Base-by-base conservation (phyloP, 2,113 vertebrate genomes). In the Hemichromis elongatus region DNA sequence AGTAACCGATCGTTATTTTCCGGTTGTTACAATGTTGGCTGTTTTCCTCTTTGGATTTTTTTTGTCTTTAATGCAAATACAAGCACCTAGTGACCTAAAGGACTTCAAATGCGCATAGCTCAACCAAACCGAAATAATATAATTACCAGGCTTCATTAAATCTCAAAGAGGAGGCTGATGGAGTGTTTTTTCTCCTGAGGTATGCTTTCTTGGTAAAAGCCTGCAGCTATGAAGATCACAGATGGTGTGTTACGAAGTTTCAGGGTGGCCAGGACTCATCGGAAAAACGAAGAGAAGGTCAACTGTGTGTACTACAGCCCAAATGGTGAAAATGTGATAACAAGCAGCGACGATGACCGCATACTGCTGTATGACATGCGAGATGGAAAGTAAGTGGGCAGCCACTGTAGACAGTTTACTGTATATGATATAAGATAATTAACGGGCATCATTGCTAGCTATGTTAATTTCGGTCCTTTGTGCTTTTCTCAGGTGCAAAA, bases 241-340 rank as follows among this genome's bases (percentile, higher is more conserved):
- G 99, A 99, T 93, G 96, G 97, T 90, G 97, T 98, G 92, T 92
- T 99, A 81, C 95, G 99, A 93, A 99, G 97, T 94, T 99, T 99
- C 94, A 97, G 98, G 90, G 98, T 99, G 80, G 98, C 98, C 8
- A 97, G 99, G 95, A 98, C 97, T 7, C 99, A 98, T 85, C 96
- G 97, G 35, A 96, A 98, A 81, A 98, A 99, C 89, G 96, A 97
- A 10, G 96, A 98, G 88, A 99, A 98, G 91, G 97, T 99, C 40
- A 99, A 99, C 93, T 99, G 99, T 92, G 97, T 99, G 83, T 98
- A 99, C 88, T 99, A 98, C 95, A 99, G 98, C 78, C 97, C 97
- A 7, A 98, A 98, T 52, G 98, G 99, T 19, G 98, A 99, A 93
- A 97, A 96, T 30, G 98, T 98, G 47, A 97, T 99, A 73, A 98